Base-by-base conservation (phyloP, 1,140 invertebrate species). In the Odontomachus brunneus region DNA sequence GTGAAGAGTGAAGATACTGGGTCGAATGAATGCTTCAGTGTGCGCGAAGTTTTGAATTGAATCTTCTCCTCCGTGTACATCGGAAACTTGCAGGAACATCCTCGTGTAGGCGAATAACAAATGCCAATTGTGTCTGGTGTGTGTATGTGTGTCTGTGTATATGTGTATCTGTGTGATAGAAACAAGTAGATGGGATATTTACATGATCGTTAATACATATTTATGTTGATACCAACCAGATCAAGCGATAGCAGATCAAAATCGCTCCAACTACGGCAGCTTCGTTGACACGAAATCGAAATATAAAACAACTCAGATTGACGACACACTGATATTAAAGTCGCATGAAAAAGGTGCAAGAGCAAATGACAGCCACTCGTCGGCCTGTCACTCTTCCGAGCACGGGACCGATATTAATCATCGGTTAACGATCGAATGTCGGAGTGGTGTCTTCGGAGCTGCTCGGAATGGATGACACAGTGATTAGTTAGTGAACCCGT, bases 1-100 rank as follows among this genome's bases (percentile, higher is more conserved):
- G 65, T 48, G 51, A 59, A 7, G 24, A 80, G 24, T 38, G 51
- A 78, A 44, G 49, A 55, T 51, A 33, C 48, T 33, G 14, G 66
- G 3, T 48, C 49, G 17, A 67, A 53, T 9, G 19, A 19, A 73
- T 73, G 57, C n/a, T 17, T n/a, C 26, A 67, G 60, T 53, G 73
- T 26, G 26, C 33, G 33, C 12, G 11, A 1, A 65, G 49, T 9
- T 38, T 55, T 12, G 9, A 2, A 24, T 4, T 7, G 15, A 38
- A 33, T 38, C 5, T 38, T 38, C 2, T 12, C 38, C 44, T 22
- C 14, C 9, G 2, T 15, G 14, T 17, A 4, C 29, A 9, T 19
- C 26, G n/a, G 15, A 53, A 15, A 24, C 33, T 15, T n/a, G 3
- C 17, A 44, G 3, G 22, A 66, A 55, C 19, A 29, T 53, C 4